Evolutionary conservation across 2,888 invertebrate genomes (phyloP).

Genomic region (Poecilus cupreus): DNA sequence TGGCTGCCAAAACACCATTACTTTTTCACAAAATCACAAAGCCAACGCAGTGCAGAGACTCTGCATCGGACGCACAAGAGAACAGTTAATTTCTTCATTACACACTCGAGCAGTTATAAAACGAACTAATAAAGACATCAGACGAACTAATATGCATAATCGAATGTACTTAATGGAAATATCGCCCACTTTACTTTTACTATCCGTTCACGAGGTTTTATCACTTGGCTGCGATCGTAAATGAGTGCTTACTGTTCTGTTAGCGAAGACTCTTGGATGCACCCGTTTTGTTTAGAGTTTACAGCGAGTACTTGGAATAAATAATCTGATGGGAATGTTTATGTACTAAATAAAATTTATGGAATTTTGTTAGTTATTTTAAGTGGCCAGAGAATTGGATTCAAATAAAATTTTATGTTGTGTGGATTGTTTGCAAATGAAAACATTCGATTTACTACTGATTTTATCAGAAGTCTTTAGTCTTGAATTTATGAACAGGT

Average conservation of each 20-base stretch:
- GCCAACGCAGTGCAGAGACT: neutral
- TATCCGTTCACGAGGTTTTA: slow-evolving; percentile 49
- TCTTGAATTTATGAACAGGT: too few species aligned
- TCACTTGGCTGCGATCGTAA: slow-evolving; percentile 34
- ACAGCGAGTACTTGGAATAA: neutral
- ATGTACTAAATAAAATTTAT: neutral
- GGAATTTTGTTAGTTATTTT: neutral
- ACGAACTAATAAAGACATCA: slow-evolving; percentile 56
- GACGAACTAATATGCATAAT: slow-evolving; percentile 56
- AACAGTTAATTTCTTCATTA: slow-evolving; percentile 35
- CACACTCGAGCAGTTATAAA: slow-evolving; percentile 31
- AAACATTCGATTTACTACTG: neutral
- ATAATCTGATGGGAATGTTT: neutral
- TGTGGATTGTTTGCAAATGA: neutral
- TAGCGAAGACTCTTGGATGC: neutral
- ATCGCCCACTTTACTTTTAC: slow-evolving; percentile 54
- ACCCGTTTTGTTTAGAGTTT: neutral
- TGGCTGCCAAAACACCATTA: slow-evolving; percentile 9
- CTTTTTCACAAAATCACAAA: neutral
- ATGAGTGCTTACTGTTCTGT: slow-evolving; percentile 32
- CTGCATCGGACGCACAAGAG: neutral
- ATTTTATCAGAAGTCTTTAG: neutral
- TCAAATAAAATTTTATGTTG: neutral
- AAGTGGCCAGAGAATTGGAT: neutral
- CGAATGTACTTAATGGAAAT: slow-evolving; percentile 54